Base-by-base conservation (phyloP, 30 jellyfish, hydroid and myxozoan species). In the Aurelia sp. region DNA sequence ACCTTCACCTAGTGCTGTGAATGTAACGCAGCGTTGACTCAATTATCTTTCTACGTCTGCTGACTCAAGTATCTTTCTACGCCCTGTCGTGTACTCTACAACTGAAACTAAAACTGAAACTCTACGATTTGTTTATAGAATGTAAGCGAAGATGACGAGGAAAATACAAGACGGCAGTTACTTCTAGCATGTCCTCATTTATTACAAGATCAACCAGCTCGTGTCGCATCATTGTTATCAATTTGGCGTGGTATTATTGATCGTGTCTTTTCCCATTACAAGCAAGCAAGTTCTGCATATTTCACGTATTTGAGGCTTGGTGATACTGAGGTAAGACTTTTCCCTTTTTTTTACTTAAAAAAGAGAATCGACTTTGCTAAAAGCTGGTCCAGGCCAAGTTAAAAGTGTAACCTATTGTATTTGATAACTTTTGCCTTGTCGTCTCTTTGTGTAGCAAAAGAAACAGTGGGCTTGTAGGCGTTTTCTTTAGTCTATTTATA, bases 201-300 rank as follows among this genome's bases (percentile, higher is more conserved):
- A 31, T 67, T 84, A 16, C 88, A 73, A 73, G 91, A 79, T 16
- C 71, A 80, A 20, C 87, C 84, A 20, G 87, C 74, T 20, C 71
- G 76, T 22, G 60, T 90, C 15, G 62, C 82, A 2, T 51, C 87
- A 4, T 82, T 95, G 63, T 40, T 87, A 17, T 53, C 72, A 11
- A 67, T 95, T 35, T 95, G 97, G 98, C 91, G 84, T 27, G 87
- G 89, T 44, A 73, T 95, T 16, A 81, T 95, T 13, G 97, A 78
- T 59, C 97, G 99, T 44, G 97, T 95, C 27, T 95, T 95, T 69
- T 77, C 97, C 18, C 97, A 95, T 73, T 95, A 95, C 87, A 90
- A 87, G 77, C 98, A 95, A 68, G 97, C 99, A 23, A 92, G 96
- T 66, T 40, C 86, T 3, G 94, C 99, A 19, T 95, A 95, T 73